Percentiles rank a stretch among this genome's conserved stretches.
Conservation (phyloP, 2,113 vertebrate genomes). For the Lamprologus callipterus region DNA sequence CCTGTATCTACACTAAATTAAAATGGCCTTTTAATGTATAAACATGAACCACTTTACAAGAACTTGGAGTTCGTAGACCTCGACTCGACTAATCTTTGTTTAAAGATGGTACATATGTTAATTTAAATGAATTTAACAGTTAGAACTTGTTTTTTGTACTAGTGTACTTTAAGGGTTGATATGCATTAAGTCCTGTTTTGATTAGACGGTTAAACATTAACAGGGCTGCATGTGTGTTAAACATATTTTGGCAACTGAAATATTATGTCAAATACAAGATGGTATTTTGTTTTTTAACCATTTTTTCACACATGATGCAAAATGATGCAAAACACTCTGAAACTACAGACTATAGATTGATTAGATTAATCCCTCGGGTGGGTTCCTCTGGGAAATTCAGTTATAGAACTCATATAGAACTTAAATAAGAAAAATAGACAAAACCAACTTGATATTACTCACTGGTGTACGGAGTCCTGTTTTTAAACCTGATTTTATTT, state of each 20-base stretch:
- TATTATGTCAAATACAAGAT: not conserved
- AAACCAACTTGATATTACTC: not conserved
- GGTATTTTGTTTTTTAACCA: not conserved
- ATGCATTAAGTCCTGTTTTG: not conserved
- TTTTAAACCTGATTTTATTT: not conserved
- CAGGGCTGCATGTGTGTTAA: not conserved
- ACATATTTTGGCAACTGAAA: not conserved
- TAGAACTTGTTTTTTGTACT: not conserved
- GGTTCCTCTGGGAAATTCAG: fast-evolving
- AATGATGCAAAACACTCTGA: not conserved
- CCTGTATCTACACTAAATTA: not conserved
- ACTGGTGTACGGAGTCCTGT: fast-evolving
- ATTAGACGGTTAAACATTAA: not conserved
- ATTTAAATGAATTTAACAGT: not conserved
- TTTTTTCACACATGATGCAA: not conserved
- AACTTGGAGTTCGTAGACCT: not conserved
- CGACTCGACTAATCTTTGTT: fast-evolving
- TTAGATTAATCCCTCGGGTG: not conserved
- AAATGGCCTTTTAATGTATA: not conserved
- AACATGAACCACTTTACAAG: not conserved
- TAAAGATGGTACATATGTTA: not conserved
- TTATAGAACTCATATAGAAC: not conserved
- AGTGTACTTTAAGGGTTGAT: not conserved
- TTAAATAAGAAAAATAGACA: not conserved
- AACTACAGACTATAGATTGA: not conserved